Base-by-base conservation (phyloP, 2,888 invertebrate species). In the Stenotaenia linearis region DNA sequence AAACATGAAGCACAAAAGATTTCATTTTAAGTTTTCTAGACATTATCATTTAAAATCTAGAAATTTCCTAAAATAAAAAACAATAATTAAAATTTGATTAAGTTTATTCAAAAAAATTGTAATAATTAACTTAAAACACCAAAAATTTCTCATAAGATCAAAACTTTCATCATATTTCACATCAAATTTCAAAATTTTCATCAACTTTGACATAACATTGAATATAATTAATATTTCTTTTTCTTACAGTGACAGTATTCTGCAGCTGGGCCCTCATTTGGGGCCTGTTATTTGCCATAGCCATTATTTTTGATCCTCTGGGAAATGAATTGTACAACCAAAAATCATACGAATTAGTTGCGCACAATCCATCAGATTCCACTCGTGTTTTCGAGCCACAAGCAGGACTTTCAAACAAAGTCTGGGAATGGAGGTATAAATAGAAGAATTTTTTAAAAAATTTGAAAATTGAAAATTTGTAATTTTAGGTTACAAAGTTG, bases 181-280 rank as follows among this genome's bases (percentile, higher is more conserved):
- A n/a, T n/a, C n/a, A n/a, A n/a, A n/a, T n/a, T n/a, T n/a, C n/a
- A n/a, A n/a, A n/a, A n/a, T n/a, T n/a, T n/a, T n/a, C n/a, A n/a
- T n/a, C n/a, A n/a, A n/a, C n/a, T n/a, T n/a, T n/a, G n/a, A n/a
- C n/a, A n/a, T n/a, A n/a, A n/a, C n/a, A n/a, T n/a, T n/a, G n/a
- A n/a, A n/a, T n/a, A n/a, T n/a, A n/a, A n/a, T n/a, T n/a, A n/a
- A n/a, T n/a, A n/a, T n/a, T n/a, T n/a, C n/a, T n/a, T 82, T 82
- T 78, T 81, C 74, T 86, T 86, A 45, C 86, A 90, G 92, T 91
- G 81, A 89, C 93, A 83, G 92, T 94, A 0, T 88, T 94, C 77
- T 92, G 92, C 86, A 93, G 93, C 84, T 95, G 94, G 94, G 90
- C 92, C 23, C 89, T 94, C 78, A 89, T 93, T 79, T 91, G 91